Percentiles rank a stretch among this genome's conserved stretches.
Evolutionary conservation across 2,888 invertebrate species (phyloP).

Genomic region (Platycnemis pennipes): DNA sequence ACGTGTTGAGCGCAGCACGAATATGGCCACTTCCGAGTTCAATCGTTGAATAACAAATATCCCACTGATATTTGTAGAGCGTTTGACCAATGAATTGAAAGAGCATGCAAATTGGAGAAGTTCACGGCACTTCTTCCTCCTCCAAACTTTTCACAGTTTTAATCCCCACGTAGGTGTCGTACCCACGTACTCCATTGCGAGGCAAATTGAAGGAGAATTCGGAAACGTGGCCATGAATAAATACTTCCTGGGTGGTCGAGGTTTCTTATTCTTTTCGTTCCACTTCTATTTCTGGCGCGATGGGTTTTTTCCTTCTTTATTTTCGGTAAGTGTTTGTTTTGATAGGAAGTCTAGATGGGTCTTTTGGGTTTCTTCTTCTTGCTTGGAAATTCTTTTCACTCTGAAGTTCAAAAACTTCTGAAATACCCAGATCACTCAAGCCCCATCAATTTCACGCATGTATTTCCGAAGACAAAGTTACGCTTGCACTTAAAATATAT

Average conservation of each 20-base stretch:
- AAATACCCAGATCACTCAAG: background rate
- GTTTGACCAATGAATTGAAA: background rate
- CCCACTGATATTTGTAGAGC: background rate
- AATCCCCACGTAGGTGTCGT: background rate
- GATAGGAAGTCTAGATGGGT: constrained; percentile 7
- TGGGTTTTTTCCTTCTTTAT: background rate
- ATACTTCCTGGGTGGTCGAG: background rate
- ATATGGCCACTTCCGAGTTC: background rate
- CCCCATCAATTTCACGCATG: background rate
- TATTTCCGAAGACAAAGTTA: background rate
- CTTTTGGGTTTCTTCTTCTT: background rate
- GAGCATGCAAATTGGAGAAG: background rate
- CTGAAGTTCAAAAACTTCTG: background rate
- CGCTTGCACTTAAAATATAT: no score
- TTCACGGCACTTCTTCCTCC: background rate
- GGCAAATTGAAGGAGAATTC: background rate
- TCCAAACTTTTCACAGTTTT: background rate
- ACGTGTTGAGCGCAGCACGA: background rate
- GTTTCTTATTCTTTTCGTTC: background rate
- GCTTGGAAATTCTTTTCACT: background rate
- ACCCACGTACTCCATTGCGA: background rate
- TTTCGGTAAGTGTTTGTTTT: background rate
- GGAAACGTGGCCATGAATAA: background rate
- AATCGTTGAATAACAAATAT: background rate
- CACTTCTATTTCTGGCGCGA: background rate